phyloP scores from a whole-genome alignment of 1,140 invertebrate species.

The Daktulosphaira vitifoliae region DNA sequence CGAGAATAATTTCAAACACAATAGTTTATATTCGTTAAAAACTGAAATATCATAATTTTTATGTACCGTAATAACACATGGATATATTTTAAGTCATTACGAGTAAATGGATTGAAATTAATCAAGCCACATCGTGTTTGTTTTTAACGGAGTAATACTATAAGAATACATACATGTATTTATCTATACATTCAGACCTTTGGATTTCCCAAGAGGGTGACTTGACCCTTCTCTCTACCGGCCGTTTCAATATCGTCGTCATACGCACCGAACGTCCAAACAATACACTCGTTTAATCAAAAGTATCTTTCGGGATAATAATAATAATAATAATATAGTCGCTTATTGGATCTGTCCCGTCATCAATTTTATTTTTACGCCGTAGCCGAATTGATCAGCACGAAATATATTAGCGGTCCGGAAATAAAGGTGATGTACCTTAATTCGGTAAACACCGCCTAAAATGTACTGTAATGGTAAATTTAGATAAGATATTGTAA shows the following conservation, averaged over 20 bases:
- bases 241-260: not conserved
- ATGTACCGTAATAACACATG: no score
- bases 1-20: no score
- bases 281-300: slow-evolving; percentile 21
- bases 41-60: no score
- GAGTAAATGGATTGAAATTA: slow-evolving; percentile 30
- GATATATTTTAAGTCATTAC: slow-evolving; percentile 16
- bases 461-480: no score
- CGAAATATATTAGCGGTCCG: no score
- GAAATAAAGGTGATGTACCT: no score
- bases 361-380: no score
- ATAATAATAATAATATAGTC: not conserved
- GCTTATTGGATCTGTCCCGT: not conserved
- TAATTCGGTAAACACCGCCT: no score
- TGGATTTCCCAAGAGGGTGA: slow-evolving; percentile 21
- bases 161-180: not conserved
- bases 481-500: no score
- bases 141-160: slow-evolving; percentile 26
- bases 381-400: no score
- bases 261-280: not conserved
- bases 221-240: slow-evolving; percentile 17
- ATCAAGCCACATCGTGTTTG: slow-evolving; percentile 8
- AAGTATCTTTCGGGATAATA: not conserved
- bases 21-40: no score
- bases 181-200: not conserved